Conservation (phyloP, 2,888 invertebrate species). For the Cacoxenus indagator region DNA sequence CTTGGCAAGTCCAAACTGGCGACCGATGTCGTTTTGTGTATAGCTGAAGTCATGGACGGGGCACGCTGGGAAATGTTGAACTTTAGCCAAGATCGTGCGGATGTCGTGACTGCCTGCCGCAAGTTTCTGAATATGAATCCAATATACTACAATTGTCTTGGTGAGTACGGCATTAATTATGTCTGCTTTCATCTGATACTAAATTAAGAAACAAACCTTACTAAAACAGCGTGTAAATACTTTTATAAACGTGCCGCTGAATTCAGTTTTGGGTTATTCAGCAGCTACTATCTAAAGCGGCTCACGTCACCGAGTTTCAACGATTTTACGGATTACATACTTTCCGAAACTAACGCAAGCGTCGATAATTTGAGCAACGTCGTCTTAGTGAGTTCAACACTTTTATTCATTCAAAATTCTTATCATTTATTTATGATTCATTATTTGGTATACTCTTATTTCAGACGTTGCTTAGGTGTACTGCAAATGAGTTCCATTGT, state of each 20-base stretch:
- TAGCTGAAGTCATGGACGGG: conserved; percentile 62
- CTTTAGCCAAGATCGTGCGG: conserved; percentile 51
- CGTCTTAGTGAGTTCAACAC: background rate
- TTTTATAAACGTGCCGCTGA: background rate
- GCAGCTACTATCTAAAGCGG: background rate
- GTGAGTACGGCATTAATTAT: background rate
- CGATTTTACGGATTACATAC: background rate
- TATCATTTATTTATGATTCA: no score
- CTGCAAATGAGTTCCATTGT: background rate
- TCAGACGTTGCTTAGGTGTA: background rate
- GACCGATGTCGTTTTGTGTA: no score
- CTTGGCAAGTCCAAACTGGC: no score
- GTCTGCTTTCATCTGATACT: no score
- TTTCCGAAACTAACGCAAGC: background rate
- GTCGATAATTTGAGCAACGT: background rate
- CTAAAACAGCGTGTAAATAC: background rate
- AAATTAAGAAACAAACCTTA: no score
- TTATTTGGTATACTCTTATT: no score
- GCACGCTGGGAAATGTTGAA: conserved; percentile 62
- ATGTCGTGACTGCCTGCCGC: background rate
- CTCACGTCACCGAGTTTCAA: background rate
- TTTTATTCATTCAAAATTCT: background rate
- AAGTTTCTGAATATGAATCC: background rate
- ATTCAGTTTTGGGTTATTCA: background rate
- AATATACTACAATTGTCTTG: no score